A percentile compares a stretch with the other conserved stretches of the same genome.
These are phyloP conservation scores for Adela reaumurella DNA, from an alignment of 2,888 invertebrate species.

Conservation along the genomic window DNA sequence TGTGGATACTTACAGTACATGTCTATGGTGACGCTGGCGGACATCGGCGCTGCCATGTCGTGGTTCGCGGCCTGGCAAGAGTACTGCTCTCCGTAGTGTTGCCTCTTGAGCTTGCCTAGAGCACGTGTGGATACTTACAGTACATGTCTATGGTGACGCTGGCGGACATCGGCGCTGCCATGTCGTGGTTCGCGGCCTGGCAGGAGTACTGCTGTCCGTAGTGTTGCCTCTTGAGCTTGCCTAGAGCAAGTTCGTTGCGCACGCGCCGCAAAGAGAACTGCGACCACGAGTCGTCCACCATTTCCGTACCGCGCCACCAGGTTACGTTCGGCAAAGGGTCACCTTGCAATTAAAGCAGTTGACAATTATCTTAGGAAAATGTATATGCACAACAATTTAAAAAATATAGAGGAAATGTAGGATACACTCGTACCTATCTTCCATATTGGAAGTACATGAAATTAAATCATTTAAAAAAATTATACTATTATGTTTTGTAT, in stretches of 20 bases:
- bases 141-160: slow-evolving; percentile 66
- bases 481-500: no score
- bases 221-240: slow-evolving; percentile 60
- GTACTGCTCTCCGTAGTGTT: slow-evolving; percentile 62
- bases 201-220: slow-evolving; percentile 64
- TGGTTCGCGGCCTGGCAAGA: slow-evolving; percentile 69
- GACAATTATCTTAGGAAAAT: no score
- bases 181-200: slow-evolving; percentile 66
- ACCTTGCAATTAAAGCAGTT: no score
- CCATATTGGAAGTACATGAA: not conserved
- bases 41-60: slow-evolving; percentile 62
- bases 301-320: slow-evolving; percentile 64
- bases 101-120: slow-evolving; percentile 58
- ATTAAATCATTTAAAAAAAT: no score
- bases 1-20: slow-evolving; percentile 61
- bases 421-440: no score
- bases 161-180: slow-evolving; percentile 61
- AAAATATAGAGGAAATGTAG: no score
- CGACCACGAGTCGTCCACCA: slow-evolving; percentile 58
- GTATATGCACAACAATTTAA: no score
- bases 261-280: slow-evolving; percentile 61
- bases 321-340: slow-evolving; percentile 62
- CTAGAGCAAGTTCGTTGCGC: slow-evolving; percentile 60
- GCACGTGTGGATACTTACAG: slow-evolving; percentile 47
- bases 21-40: slow-evolving; percentile 63